Conservation (phyloP, 2,888 invertebrate species). For the Aleiodes leptofemur region DNA sequence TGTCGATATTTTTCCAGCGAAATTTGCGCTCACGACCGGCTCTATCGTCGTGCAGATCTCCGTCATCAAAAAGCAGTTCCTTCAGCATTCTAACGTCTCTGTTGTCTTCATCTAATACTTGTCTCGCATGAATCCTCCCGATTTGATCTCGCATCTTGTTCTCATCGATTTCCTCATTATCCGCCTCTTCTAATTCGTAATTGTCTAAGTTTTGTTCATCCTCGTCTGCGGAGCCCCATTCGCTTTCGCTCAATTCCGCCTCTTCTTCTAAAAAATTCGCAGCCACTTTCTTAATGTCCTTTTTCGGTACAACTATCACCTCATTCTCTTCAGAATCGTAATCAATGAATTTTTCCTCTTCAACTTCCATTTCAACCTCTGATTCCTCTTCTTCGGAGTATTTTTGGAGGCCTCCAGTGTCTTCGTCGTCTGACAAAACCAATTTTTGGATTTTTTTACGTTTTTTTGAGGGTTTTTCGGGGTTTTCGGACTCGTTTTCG, state of each 20-base stretch:
- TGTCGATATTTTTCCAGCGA: constrained; percentile 87
- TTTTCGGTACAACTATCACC: constrained; percentile 74
- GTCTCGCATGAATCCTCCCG: constrained; percentile 91
- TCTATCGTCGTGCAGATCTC: constrained; percentile 87
- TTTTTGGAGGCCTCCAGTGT: constrained; percentile 59
- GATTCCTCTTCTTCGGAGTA: constrained; percentile 72
- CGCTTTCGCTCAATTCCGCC: constrained; percentile 94
- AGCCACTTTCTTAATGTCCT: constrained; percentile 76
- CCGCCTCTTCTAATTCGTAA: constrained; percentile 90
- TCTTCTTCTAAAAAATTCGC: constrained; percentile 91
- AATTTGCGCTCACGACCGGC: constrained; percentile 88
- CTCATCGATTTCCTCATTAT: constrained; percentile 88
- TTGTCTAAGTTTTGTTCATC: constrained; percentile 88
- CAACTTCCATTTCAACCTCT: constrained; percentile 60
- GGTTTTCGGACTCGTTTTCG: constrained; percentile 36
- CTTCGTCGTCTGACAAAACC: constrained; percentile 69
- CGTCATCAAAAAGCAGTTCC: constrained; percentile 92
- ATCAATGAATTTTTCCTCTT: constrained; percentile 78
- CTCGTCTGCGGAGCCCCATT: constrained; percentile 92
- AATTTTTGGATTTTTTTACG: constrained; percentile 60
- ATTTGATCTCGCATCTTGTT: constrained; percentile 86
- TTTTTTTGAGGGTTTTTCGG: constrained; percentile 60
- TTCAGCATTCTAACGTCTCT: constrained; percentile 89
- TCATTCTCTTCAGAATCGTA: constrained; percentile 94
- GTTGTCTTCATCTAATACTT: constrained; percentile 91